Conservation (phyloP, 2,797 vertebrate genomes). For the Brotula barbata region DNA sequence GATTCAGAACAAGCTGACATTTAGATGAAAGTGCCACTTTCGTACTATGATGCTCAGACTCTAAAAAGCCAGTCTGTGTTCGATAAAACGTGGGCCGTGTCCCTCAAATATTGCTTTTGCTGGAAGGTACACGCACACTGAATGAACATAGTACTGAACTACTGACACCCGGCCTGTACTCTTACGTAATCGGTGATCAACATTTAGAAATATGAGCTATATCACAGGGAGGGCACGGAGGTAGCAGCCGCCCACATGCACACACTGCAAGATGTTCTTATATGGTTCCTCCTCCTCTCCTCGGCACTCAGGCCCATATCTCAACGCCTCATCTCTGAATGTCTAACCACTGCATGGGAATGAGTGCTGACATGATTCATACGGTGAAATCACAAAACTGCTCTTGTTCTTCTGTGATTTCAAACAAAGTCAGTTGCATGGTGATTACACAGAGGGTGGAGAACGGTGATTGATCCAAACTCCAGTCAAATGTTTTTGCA, state of each 20-base stretch:
- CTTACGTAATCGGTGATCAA: conserved; percentile 69
- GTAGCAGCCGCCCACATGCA: conserved; percentile 65
- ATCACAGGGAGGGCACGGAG: conserved; percentile 57
- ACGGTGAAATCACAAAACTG: conserved; percentile 2
- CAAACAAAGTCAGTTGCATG: too few species aligned
- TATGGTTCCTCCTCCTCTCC: conserved; percentile 52
- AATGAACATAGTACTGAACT: conserved; percentile 48
- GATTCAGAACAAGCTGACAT: conserved; percentile 30
- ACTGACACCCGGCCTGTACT: conserved; percentile 28
- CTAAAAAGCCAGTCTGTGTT: conserved; percentile 18
- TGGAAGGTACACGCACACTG: conserved; percentile 24
- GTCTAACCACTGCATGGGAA: conserved; percentile 5
- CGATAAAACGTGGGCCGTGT: conserved; percentile 37
- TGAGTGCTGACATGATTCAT: conserved; percentile 3
- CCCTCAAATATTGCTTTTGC: conserved; percentile 21
- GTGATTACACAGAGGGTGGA: too few species aligned
- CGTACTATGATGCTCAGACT: conserved; percentile 8
- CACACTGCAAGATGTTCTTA: conserved; percentile 61
- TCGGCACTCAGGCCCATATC: conserved; percentile 15
- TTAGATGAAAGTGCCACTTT: conserved; percentile 23
- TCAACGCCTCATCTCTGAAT: conserved; percentile 24
- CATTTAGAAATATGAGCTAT: conserved; percentile 56
- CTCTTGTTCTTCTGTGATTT: too few species aligned
- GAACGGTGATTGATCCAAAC: too few species aligned
- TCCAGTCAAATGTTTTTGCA: too few species aligned